Conservation (phyloP, 2,113 vertebrate species). For the Psammodynastes pulverulentus region DNA sequence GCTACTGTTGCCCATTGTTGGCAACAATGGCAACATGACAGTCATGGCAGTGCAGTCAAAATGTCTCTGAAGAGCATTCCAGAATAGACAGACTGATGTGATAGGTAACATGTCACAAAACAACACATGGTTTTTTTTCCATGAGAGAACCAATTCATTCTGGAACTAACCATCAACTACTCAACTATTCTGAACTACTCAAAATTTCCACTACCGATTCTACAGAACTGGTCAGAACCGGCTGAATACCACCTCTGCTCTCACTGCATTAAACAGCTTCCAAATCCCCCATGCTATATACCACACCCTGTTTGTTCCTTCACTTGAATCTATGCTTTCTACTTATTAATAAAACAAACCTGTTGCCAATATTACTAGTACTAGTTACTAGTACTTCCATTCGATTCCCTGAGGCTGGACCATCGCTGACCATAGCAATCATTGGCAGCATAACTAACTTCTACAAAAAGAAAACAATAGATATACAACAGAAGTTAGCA, state of each 20-base stretch:
- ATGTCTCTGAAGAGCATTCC: not conserved
- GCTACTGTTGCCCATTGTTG: not conserved
- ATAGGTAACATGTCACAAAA: not conserved
- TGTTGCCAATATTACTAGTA: not conserved
- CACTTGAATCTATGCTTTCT: not conserved
- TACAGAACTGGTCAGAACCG: too few species aligned
- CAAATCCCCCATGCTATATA: not conserved
- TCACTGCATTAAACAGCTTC: not conserved
- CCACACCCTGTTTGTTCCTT: not conserved
- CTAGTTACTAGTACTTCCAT: not conserved
- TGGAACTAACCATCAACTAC: constrained; percentile 15
- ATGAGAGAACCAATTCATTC: constrained; percentile 25
- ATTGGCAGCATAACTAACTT: constrained; percentile 61
- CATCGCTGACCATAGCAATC: constrained; percentile 71
- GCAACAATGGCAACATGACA: not conserved
- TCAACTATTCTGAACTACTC: too few species aligned
- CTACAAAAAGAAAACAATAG: constrained; percentile 2
- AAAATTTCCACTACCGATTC: too few species aligned
- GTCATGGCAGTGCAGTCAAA: not conserved
- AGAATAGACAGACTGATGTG: not conserved
- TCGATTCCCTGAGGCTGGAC: constrained; percentile 37
- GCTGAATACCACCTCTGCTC: too few species aligned
- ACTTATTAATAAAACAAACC: constrained; percentile 2
- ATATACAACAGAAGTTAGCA: constrained; percentile 15
- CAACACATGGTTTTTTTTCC: not conserved